Conservation (phyloP, 2,797 vertebrate species). For the Pseudochaenichthys georgianus region DNA sequence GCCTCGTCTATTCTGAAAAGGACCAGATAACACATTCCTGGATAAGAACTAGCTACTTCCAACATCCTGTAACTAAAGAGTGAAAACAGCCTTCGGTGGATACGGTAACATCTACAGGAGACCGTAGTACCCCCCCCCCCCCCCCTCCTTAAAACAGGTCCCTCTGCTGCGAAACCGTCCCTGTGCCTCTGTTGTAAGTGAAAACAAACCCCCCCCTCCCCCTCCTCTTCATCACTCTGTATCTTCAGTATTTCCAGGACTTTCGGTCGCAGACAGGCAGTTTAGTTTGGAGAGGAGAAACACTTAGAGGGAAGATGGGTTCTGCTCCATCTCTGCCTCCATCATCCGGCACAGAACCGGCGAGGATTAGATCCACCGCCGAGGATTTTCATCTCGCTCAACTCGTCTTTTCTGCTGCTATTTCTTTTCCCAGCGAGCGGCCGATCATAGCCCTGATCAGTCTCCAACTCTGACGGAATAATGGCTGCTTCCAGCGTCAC, state of each 20-base stretch:
- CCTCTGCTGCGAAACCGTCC: background rate
- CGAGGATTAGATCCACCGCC: constrained; percentile 27
- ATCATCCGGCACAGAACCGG: constrained; percentile 36
- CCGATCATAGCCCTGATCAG: constrained; percentile 48
- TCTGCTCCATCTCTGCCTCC: constrained; percentile 25
- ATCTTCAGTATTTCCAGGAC: constrained; percentile 2
- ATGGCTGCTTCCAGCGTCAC: constrained; percentile 45
- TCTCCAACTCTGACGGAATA: constrained; percentile 33
- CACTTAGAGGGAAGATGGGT: constrained; percentile 34
- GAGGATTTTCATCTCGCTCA: constrained; percentile 26
- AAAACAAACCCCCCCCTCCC: background rate
- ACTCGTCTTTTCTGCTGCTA: background rate
- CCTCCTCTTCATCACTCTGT: constrained; percentile 27
- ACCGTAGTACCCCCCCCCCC: no score
- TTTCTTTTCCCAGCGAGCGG: background rate
- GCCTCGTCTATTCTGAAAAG: background rate
- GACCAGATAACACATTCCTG: background rate
- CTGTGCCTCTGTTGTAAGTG: background rate
- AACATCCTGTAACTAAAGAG: background rate
- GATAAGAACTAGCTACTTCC: background rate
- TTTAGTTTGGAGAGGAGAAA: constrained; percentile 25
- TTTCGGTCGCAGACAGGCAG: background rate
- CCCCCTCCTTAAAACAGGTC: background rate
- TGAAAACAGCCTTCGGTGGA: background rate
- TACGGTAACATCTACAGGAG: background rate